Base-by-base conservation (phyloP, 1,140 invertebrate species). In the Mamestra configurata region DNA sequence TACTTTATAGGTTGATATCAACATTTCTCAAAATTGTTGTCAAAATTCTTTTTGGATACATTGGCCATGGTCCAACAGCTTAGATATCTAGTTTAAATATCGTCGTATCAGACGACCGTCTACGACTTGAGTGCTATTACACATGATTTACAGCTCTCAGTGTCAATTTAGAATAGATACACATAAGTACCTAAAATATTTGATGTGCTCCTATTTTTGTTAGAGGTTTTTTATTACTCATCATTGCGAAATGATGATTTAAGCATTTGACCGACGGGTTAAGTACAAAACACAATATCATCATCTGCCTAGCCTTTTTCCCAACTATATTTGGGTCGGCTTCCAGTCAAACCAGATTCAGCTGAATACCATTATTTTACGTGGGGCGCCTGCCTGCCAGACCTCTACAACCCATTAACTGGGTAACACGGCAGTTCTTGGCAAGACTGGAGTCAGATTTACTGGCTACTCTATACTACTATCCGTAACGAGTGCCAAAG, bases 21-120 rank as follows among this genome's bases (percentile, higher is more conserved):
- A 27, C 55, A 71, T 71, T 61, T 73, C 53, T 78, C 35, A 75
- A 79, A 61, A 76, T 61, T 71, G 64, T 81, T 82, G 70, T 79
- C 72, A 84, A 86, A 88, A 86, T 85, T 82, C 80, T 85, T 81
- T 91, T 91, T 88, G 84, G 86, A 83, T 79, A 90, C 85, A 86
- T 91, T 93, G 91, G 91, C 90, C 71, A 18, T 7, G 49, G 55
- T 89, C 91, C 91, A 92, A 83, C 46, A 66, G 79, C 46, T 72
- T 84, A 84, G 87, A 89, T 90, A 90, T 86, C 83, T 79, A 88
- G 46, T 86, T 86, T 89, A 86, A 89, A 89, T 86, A 87, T 77
- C 79, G 77, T 86, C 81, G 83, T 88, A 88, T 89, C 86, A 84
- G 57, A 84, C 82, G 83, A 86, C 72, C 84, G 85, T 85, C 87